These are phyloP conservation scores for Montipora capitata DNA, from an alignment of 92 coral and sea anemone species.

Conservation along the genomic window DNA sequence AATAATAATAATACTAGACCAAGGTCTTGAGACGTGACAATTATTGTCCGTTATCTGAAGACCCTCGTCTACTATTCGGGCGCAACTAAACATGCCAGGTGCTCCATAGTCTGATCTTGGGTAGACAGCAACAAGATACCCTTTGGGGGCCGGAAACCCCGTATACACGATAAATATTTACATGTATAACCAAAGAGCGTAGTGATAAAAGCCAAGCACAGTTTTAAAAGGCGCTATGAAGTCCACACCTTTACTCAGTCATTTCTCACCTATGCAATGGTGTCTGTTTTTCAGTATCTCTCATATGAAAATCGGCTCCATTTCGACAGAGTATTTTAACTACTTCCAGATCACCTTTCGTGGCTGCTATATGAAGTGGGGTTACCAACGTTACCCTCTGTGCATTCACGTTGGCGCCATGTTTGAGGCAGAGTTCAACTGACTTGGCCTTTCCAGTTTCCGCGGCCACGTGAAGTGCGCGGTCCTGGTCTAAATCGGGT, in stretches of 20 bases:
- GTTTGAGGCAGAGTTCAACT: conserved; percentile 65
- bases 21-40: too few species aligned
- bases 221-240: too few species aligned
- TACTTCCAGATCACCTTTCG: conserved; percentile 77
- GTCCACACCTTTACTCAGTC: not conserved
- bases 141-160: too few species aligned
- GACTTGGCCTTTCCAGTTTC: conserved; percentile 69
- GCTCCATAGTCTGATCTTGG: too few species aligned
- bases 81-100: too few species aligned
- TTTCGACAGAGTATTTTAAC: conserved; percentile 66
- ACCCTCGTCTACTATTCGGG: too few species aligned
- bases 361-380: conserved; percentile 88
- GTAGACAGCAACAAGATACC: too few species aligned
- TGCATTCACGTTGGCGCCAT: conserved; percentile 81
- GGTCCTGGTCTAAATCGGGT: conserved; percentile 70
- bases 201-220: too few species aligned
- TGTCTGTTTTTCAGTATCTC: conserved; percentile 77
- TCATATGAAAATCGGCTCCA: conserved; percentile 71
- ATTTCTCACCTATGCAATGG: conserved; percentile 83
- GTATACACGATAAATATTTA: too few species aligned
- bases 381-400: conserved; percentile 62
- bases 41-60: too few species aligned
- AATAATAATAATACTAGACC: too few species aligned
- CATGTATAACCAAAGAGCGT: too few species aligned
- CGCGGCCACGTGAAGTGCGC: conserved; percentile 71